These are phyloP conservation scores for Chelmon rostratus DNA, from an alignment of 2,797 vertebrate species.

Conservation along the genomic window DNA sequence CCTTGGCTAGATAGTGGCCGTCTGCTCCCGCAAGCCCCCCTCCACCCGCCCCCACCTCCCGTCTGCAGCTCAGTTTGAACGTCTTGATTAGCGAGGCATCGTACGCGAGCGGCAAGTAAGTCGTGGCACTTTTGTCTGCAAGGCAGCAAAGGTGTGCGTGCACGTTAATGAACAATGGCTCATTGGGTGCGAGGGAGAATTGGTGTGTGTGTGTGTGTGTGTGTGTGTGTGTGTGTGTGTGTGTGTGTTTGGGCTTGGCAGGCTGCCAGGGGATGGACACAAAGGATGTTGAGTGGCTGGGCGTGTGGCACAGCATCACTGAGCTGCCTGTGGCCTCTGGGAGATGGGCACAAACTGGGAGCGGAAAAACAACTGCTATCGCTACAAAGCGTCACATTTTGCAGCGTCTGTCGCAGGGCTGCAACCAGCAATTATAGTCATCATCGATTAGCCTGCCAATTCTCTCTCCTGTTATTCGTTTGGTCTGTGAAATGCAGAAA, in stretches of 20 bases:
- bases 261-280: conserved; percentile 75
- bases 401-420: background rate
- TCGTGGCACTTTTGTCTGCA: conserved; percentile 47
- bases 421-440: background rate
- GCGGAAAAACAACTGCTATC: conserved; percentile 28
- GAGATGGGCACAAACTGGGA: conserved; percentile 65
- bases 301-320: conserved; percentile 78
- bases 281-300: conserved; percentile 82
- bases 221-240: conserved; percentile 39
- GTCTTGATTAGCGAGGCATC: conserved; percentile 74
- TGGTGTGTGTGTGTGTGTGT: conserved; percentile 35
- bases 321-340: conserved; percentile 71
- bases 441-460: background rate
- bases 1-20: conserved; percentile 53
- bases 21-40: conserved; percentile 23
- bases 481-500: background rate
- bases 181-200: conserved; percentile 31
- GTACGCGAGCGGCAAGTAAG: conserved; percentile 38
- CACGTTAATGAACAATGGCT: conserved; percentile 67
- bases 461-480: background rate
- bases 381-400: background rate
- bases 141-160: conserved; percentile 61
- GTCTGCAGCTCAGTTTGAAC: conserved; percentile 60
- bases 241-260: conserved; percentile 60
- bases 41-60: background rate